phyloP scores from a whole-genome alignment of 1,140 invertebrate genomes.

The Drosophila littoralis region DNA sequence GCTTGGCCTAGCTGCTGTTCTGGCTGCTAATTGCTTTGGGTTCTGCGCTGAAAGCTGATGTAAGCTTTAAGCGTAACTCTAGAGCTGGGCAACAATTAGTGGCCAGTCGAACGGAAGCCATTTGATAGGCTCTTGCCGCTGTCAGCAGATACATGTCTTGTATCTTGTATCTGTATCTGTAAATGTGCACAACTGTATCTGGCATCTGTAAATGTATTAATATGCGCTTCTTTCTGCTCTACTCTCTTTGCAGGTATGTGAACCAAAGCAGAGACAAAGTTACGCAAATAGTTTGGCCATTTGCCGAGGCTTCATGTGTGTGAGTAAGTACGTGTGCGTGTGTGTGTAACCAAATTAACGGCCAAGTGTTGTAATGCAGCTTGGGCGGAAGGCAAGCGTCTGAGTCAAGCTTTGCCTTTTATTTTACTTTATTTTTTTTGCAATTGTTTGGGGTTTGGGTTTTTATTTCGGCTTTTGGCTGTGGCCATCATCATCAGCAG shows the following conservation, averaged over 20 bases:
- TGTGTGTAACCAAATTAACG: slow-evolving; percentile 40
- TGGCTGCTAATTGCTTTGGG: slow-evolving; percentile 29
- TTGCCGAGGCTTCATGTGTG: slow-evolving; percentile 15
- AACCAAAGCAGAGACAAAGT: slow-evolving; percentile 19
- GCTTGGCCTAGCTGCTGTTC: neutral
- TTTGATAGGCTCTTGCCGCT: slow-evolving; percentile 26
- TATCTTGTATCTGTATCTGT: slow-evolving; percentile 4
- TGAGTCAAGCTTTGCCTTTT: slow-evolving; percentile 29
- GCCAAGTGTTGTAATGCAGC: slow-evolving; percentile 41
- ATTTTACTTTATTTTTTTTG: slow-evolving; percentile 26
- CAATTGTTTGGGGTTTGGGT: slow-evolving; percentile 22
- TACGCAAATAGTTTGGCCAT: slow-evolving; percentile 24
- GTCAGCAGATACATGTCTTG: slow-evolving; percentile 10
- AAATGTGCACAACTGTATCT: neutral
- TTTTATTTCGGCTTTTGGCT: slow-evolving; percentile 40
- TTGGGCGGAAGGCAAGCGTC: slow-evolving; percentile 18
- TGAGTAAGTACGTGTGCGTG: slow-evolving; percentile 1
- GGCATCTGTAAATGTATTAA: neutral
- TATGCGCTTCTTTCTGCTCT: slow-evolving; percentile 11
- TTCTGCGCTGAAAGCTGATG: slow-evolving; percentile 14
- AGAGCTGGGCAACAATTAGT: slow-evolving; percentile 31
- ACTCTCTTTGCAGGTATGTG: slow-evolving; percentile 41
- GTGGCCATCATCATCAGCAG: slow-evolving; percentile 50
- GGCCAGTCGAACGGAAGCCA: slow-evolving; percentile 40
- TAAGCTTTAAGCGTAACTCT: slow-evolving; percentile 16